Conservation (phyloP, 2,113 vertebrate species). For the Romanogobio albipinnatus region DNA sequence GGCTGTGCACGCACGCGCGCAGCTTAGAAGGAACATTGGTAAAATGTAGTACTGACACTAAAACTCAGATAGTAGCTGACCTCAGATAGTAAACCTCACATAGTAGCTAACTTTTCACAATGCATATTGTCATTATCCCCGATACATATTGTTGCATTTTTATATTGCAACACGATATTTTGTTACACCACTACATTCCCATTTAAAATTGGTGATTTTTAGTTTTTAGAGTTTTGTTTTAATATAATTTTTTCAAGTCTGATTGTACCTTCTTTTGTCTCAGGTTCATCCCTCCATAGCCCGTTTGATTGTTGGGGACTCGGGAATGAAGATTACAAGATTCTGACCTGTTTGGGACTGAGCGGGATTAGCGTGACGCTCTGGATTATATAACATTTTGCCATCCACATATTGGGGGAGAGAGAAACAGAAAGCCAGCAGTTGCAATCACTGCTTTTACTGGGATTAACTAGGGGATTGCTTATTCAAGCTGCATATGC, state of each 20-base stretch:
- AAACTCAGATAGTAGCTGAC: no score
- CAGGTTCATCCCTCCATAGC: conserved; percentile 79
- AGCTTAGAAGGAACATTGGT: no score
- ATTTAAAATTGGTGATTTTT: not conserved
- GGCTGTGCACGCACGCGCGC: no score
- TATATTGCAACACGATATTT: no score
- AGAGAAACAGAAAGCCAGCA: conserved; percentile 55
- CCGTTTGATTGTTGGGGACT: conserved; percentile 78
- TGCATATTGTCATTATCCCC: no score
- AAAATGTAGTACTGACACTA: no score
- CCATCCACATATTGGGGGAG: conserved; percentile 47
- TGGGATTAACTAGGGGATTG: conserved; percentile 69
- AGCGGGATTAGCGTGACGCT: conserved; percentile 49
- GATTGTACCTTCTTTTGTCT: conserved; percentile 2
- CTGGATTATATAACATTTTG: conserved; percentile 65
- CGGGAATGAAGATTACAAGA: conserved; percentile 74
- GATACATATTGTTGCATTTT: no score
- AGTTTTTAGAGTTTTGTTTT: not conserved
- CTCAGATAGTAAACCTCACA: no score
- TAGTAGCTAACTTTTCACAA: no score
- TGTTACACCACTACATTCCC: not conserved
- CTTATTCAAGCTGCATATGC: conserved; percentile 62
- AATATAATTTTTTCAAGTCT: not conserved
- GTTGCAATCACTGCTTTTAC: conserved; percentile 67
- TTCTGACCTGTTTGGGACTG: conserved; percentile 68